Evolutionary conservation across 1,140 invertebrate genomes (phyloP).

Genomic region (Gyrodactylus bullatarudis): DNA sequence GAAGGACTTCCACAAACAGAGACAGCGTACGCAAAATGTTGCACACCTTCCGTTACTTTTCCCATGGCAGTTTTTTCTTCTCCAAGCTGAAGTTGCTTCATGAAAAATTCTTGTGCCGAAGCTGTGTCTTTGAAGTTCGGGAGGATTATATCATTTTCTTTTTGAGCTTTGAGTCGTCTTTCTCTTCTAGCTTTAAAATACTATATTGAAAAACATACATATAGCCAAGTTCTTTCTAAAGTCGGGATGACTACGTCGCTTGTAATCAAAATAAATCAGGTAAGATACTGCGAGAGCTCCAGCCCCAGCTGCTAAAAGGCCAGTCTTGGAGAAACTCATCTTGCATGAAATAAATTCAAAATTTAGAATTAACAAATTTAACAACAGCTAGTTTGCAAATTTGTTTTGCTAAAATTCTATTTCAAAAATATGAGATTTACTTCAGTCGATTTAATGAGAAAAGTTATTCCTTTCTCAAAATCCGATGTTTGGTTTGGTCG

Average conservation of each 20-base stretch:
- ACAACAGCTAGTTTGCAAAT: neutral
- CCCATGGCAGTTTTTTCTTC: neutral
- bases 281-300: neutral
- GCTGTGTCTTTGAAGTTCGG: neutral
- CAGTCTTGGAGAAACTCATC: neutral
- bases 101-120: neutral
- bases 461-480: neutral
- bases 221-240: neutral
- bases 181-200: neutral
- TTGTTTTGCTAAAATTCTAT: neutral
- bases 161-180: neutral
- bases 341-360: neutral
- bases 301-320: neutral
- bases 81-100: neutral
- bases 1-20: neutral
- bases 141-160: neutral
- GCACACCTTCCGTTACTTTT: neutral
- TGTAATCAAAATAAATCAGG: neutral
- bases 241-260: conserved; percentile 3
- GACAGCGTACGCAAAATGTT: neutral
- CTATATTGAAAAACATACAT: neutral
- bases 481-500: neutral
- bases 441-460: neutral
- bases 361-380: neutral
- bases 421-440: neutral